Base-by-base conservation (phyloP, 2,888 invertebrate species). In the Polyommatus iphigenia region DNA sequence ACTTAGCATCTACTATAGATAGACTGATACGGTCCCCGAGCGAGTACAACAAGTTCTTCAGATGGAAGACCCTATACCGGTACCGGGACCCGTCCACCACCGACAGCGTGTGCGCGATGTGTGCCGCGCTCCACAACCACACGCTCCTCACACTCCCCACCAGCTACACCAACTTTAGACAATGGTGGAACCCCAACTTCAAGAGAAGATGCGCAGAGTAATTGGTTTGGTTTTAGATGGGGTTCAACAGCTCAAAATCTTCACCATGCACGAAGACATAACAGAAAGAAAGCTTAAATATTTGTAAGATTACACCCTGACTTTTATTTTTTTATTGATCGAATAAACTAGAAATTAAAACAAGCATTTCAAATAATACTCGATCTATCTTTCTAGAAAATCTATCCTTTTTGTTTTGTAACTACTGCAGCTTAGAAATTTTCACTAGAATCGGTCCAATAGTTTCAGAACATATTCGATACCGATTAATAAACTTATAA, bases 111-210 rank as follows among this genome's bases (percentile, higher is more conserved):
- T 92, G 92, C 80, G 80, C 83, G 0, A 71, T 92, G 6, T 92
- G 92, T 75, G 84, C 85, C 32, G 90, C 89, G 0, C 81, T 92
- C 0, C 88, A 91, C 79, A 83, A 89, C 54, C 80, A 80, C 29
- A 79, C 80, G 0, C 80, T 83, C 79, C 71, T 87, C 76, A 77
- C 84, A n/a, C 83, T 79, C 20, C 79, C 59, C 1, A 84, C 84
- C 3, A 80, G 82, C 20, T 88, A 91, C n/a, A 73, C 83, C 0
- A 72, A 88, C 2, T 90, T 92, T 76, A 85, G 91, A 41, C 77
- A 78, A 8, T 91, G 91, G 91, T 92, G 91, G 91, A 80, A 87
- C 77, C 88, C 89, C 0, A 78, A 85, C 29, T 90, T 81, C 77
- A 77, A 76, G 15, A 77, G 81, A 3, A 81, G 82, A 32, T 85